These are phyloP conservation scores for Heliornis fulica DNA, from an alignment of 2,113 vertebrate species.

Conservation along the genomic window DNA sequence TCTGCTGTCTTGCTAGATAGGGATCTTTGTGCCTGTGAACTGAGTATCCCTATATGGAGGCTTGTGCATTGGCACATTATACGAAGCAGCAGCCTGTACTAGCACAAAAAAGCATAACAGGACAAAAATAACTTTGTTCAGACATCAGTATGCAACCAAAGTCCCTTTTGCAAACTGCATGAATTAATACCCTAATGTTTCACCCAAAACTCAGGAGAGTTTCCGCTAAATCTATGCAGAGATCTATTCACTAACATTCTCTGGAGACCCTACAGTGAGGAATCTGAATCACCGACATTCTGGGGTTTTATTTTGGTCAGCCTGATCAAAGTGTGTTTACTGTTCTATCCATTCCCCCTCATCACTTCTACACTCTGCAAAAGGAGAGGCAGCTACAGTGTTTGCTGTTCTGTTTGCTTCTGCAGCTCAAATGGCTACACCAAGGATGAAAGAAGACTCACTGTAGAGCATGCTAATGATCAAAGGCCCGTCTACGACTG, in stretches of 20 bases:
- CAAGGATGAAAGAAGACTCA: not conserved
- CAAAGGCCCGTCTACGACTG: not conserved
- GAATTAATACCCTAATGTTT: not conserved
- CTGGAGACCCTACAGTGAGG: not conserved
- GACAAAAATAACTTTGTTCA: conserved; percentile 55
- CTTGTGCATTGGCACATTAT: not conserved
- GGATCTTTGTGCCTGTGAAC: conserved; percentile 10
- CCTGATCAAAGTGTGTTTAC: not conserved
- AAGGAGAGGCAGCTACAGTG: not conserved
- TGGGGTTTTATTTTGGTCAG: conserved; percentile 24
- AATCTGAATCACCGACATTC: not conserved
- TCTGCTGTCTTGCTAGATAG: not conserved
- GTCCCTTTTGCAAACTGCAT: not conserved
- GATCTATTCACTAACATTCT: not conserved
- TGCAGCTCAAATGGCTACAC: not conserved
- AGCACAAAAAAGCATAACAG: conserved; percentile 8
- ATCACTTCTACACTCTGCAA: not conserved
- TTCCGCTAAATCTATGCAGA: not conserved
- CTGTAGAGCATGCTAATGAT: not conserved
- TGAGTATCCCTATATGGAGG: not conserved
- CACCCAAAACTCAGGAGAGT: not conserved
- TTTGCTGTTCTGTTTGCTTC: not conserved
- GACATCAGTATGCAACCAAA: conserved; percentile 37
- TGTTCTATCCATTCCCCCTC: not conserved
- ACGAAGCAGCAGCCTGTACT: not conserved